Base-by-base conservation (phyloP, 2,113 vertebrate species). In the Danio rerio region DNA sequence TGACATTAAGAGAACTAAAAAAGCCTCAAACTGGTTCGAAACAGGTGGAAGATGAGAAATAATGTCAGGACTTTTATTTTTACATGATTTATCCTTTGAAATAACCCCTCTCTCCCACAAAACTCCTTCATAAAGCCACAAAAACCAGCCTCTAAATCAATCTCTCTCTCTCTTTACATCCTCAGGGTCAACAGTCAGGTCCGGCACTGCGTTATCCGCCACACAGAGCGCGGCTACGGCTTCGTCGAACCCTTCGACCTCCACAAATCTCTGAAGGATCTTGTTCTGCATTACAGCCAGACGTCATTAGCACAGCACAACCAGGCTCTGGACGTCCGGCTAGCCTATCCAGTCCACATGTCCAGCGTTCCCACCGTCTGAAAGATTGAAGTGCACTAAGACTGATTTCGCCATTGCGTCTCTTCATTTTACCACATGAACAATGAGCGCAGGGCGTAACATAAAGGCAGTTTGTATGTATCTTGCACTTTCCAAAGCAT, bases 181-280 rank as follows among this genome's bases (percentile, higher is more conserved):
- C 87, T 31, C 93, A 99, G 97, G 20, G 96, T 95, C 0, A 95
- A 96, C 0, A 94, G 95, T 0, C 96, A 98, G 88, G 97, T 98
- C 92, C 97, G 98, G 81, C 97, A 98, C 94, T 99, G 97, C 84
- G 95, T 98, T 81, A 98, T 99, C 92, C 96, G 95, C 94, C 96
- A 94, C 92, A 98, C 96, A 2, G 93, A 96, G 2, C 94, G 95
- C 0, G 97, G 97, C 90, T 98, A 96, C 0, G 97, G 97, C 72
- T 99, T 99, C 78, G 96, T 97, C 0, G 97, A 99, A 85, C 97
- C 97, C 0, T 98, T 96, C 92, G 96, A 98, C 92, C 94, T 97
- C 82, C 98, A 98, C 93, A 90, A 94, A 93, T 96, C 95, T 7
- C 95, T 99, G 82, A 97, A 96, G 91, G 97, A 98, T 89, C 94